These are phyloP conservation scores for Pediacus dermestoides DNA, from an alignment of 2,888 invertebrate species.

Conservation along the genomic window DNA sequence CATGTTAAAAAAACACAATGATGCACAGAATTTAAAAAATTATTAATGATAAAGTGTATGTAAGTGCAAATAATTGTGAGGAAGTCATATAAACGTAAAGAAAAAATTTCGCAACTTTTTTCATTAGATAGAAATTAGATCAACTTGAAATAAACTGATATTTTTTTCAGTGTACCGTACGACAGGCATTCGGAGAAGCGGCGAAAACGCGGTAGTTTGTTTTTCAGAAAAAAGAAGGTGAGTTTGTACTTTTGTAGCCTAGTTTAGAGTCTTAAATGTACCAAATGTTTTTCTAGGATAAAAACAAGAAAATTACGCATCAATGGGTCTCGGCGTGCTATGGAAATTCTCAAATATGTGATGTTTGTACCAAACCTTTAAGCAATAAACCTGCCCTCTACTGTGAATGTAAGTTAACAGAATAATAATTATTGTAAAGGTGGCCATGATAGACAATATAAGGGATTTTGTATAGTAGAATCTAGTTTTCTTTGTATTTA, in stretches of 20 bases:
- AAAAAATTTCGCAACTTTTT: too few relatives aligned
- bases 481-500: too few relatives aligned
- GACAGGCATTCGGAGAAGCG: slow-evolving; percentile 81
- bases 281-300: slow-evolving; percentile 56
- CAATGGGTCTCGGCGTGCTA: slow-evolving; percentile 70
- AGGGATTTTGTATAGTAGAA: too few relatives aligned
- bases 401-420: slow-evolving; percentile 70
- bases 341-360: slow-evolving; percentile 64
- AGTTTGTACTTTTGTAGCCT: slow-evolving; percentile 8
- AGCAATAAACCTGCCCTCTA: slow-evolving; percentile 78
- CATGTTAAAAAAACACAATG: too few relatives aligned
- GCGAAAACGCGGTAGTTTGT: slow-evolving; percentile 82
- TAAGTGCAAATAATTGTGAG: too few relatives aligned
- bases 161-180: slow-evolving; percentile 54
- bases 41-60: too few relatives aligned
- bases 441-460: too few relatives aligned
- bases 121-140: too few relatives aligned
- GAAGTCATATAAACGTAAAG: too few relatives aligned
- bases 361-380: slow-evolving; percentile 75
- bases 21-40: too few relatives aligned
- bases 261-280: too few relatives aligned
- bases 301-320: slow-evolving; percentile 70
- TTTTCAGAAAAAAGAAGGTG: slow-evolving; percentile 89
- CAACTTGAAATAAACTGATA: too few relatives aligned
- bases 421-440: slow-evolving; percentile 9